These are phyloP conservation scores for Pandemis cinnamomeana DNA, from an alignment of 2,888 invertebrate species.

Conservation along the genomic window DNA sequence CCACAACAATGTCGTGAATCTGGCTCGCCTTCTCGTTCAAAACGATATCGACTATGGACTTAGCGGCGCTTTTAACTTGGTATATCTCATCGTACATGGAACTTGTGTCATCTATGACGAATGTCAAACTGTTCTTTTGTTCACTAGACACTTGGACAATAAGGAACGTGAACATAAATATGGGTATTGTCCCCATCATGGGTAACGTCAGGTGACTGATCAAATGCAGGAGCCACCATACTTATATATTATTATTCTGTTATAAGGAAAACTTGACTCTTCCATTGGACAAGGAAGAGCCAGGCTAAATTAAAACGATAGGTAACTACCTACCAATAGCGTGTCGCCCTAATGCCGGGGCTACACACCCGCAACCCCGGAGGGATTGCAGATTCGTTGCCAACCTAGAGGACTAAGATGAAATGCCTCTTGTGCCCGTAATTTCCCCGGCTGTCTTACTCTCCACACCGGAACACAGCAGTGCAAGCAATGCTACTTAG, in stretches of 20 bases:
- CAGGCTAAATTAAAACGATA: no score
- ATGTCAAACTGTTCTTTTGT: constrained; percentile 43
- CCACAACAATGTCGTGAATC: constrained; percentile 53
- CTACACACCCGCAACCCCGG: no score
- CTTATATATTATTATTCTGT: neutral
- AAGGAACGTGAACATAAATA: neutral
- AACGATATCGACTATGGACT: constrained; percentile 49
- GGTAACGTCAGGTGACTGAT: neutral
- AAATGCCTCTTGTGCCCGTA: no score
- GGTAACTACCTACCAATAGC: no score
- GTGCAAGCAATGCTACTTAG: no score
- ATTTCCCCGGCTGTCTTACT: no score
- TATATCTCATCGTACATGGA: constrained; percentile 52
- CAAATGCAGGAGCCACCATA: neutral
- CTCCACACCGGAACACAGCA: no score
- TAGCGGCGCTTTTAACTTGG: constrained; percentile 47
- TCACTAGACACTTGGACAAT: constrained; percentile 2
- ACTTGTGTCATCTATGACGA: constrained; percentile 54
- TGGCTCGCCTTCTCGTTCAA: constrained; percentile 47
- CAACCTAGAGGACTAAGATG: no score
- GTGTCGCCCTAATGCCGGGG: no score
- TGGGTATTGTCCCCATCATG: neutral
- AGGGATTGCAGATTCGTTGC: no score
- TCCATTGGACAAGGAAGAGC: neutral
- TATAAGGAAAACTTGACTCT: no score